These are phyloP conservation scores for Seira musarum DNA, from an alignment of 2,888 invertebrate species.

Conservation along the genomic window DNA sequence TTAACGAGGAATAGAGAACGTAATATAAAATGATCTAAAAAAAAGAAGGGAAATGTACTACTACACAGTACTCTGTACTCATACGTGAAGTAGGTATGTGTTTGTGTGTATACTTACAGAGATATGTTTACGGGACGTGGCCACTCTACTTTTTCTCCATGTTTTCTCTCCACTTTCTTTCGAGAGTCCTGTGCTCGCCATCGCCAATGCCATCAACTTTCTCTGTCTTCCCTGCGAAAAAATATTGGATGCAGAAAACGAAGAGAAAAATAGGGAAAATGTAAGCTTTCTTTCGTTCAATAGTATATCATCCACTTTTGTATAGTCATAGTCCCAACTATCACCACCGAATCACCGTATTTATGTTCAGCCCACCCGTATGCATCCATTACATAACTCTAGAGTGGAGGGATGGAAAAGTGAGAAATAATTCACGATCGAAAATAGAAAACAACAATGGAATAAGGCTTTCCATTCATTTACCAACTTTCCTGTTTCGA, in stretches of 20 bases:
- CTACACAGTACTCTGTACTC: not conserved
- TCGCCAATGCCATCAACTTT: not conserved
- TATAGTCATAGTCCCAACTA: slow-evolving; percentile 12
- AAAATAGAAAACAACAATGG: slow-evolving; percentile 15
- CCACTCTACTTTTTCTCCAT: slow-evolving; percentile 11
- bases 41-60: slow-evolving; percentile 5
- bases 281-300: not conserved
- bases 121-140: slow-evolving; percentile 18
- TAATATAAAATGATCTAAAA: slow-evolving; percentile 11
- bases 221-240: slow-evolving; percentile 13
- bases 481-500: not conserved
- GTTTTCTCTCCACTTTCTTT: slow-evolving; percentile 14
- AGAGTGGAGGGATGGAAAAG: not conserved
- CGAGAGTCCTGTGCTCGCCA: slow-evolving; percentile 15
- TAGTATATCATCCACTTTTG: slow-evolving; percentile 8
- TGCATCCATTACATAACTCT: slow-evolving; percentile 11
- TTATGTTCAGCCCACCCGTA: slow-evolving; percentile 11
- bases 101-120: slow-evolving; percentile 8
- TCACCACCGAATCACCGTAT: slow-evolving; percentile 2
- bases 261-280: not conserved
- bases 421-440: slow-evolving; percentile 22
- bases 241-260: slow-evolving; percentile 13
- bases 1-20: not conserved
- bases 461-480: slow-evolving; percentile 8
- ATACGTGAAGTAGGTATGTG: slow-evolving; percentile 1